phyloP scores from a whole-genome alignment of 2,113 vertebrate species.

The Pheucticus melanocephalus region DNA sequence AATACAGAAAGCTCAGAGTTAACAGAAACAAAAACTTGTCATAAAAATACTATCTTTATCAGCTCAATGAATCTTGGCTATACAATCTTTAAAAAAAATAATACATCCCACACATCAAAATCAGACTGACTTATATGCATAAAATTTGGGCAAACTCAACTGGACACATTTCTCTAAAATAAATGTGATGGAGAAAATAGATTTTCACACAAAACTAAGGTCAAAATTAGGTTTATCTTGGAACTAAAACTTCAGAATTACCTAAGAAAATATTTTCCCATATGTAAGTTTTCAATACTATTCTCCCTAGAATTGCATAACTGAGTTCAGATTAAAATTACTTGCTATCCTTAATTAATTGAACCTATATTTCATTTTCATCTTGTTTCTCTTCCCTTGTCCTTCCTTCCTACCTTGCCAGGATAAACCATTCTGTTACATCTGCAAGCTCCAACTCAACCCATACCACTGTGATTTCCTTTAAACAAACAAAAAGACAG shows the following conservation, averaged over 20 bases:
- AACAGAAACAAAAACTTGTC: neutral
- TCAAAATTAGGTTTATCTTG: conserved; percentile 33
- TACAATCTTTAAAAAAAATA: neutral
- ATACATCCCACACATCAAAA: neutral
- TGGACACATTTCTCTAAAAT: neutral
- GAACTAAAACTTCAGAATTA: conserved; percentile 20
- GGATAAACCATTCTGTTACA: conserved; percentile 59
- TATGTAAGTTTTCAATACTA: conserved; percentile 7
- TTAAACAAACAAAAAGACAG: conserved; percentile 67
- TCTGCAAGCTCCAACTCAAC: conserved; percentile 36
- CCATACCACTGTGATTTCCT: conserved; percentile 67
- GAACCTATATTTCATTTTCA: neutral
- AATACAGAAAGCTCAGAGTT: neutral
- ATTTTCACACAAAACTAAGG: conserved; percentile 5
- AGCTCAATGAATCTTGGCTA: neutral
- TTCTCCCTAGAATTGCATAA: neutral
- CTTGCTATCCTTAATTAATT: conserved; percentile 48
- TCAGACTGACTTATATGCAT: neutral
- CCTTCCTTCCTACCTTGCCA: conserved; percentile 52
- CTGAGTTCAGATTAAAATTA: conserved; percentile 32
- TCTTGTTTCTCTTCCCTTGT: conserved; percentile 34
- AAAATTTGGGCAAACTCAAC: neutral
- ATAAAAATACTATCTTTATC: neutral
- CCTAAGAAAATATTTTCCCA: conserved; percentile 53
- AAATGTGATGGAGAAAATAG: neutral